Evolutionary conservation across 2,888 invertebrate genomes (phyloP), one percentile per base, ranked within the genome.

Genomic region (Lydus trimaculatus): DNA sequence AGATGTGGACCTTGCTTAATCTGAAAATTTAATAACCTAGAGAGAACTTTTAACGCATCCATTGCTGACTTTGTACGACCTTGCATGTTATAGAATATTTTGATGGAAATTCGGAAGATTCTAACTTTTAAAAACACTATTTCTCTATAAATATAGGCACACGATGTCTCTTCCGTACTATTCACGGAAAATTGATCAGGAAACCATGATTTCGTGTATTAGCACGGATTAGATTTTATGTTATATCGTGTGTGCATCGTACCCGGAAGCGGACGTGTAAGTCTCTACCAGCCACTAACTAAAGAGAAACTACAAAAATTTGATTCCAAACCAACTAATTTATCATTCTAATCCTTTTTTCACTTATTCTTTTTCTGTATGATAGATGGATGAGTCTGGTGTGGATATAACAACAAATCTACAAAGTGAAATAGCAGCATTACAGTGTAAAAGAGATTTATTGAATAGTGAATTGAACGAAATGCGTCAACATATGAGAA

Each of bases 361-460:
- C 33, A 28, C 33, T 17, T 36, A 63, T 62, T 39, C 31, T 2
- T 60, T 6, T 2, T 48, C 6, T 28, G 23, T 60, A 64, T 78
- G 83, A 67, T 82, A 90, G 89, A 89, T 89, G 89, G 89, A 89
- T 71, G 86, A 88, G 75, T 87, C 87, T 39, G 84, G 83, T 60
- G 80, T 84, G 80, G 94, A 94, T 83, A 85, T 93, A 75, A 89
- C 92, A 31, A 94, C 94, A 43, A 88, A 92, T 11, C 86, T 95
- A 70, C 89, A 94, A 75, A 95, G 95, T 84, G 95, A 95, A 84
- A 85, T 95, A 75, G 95, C 95, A 20, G 95, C 91, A 2, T 86
- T 94, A 61, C 94, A 94, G 80, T 95, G 94, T 83, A 95, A 95
- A 85, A 88, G 93, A 71, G 95, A 95, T 82, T 91, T 94, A 69